Evolutionary conservation across 2,888 invertebrate species (phyloP), one percentile per base, ranked within the genome.

Genomic region (Vannuccia rotundouncinata): DNA sequence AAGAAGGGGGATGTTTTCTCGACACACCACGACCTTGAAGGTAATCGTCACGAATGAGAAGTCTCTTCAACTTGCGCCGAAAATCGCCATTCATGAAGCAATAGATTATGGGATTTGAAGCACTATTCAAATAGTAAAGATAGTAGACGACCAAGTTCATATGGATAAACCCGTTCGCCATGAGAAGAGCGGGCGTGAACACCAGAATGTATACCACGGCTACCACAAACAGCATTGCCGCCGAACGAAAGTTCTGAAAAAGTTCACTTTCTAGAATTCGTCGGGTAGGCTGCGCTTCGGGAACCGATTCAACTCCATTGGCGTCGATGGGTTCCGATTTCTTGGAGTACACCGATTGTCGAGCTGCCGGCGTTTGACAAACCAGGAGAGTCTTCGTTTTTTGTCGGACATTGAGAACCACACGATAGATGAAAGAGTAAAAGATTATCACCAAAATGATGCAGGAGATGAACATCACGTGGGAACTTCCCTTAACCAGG

Each of bases 31-130:
- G 66, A n/a, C 66, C 66, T 66, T 66, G 66, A 13, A 13, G 66
- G 25, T 66, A 66, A 22, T 66, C 22, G 22, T 66, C 25, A n/a
- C 78, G 59, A 28, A 27, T 1, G n/a, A 78, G 28, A 1, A 78
- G 60, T 60, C 29, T 59, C 1, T 30, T 66, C 27, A 78, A 60
- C 13, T 78, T 60, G 10, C 78, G 1, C 10, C 78, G 59, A 59
- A 78, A 78, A 60, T 78, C 66, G 59, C 60, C 29, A 45, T 78
- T 78, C 78, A 78, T 78, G 22, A 78, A 78, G 59, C 78, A 78
- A 25, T 78, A 78, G 1, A 78, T 60, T 1, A 78, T 66, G 10
- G 78, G 78, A 28, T 78, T 78, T 0, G 78, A 59, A 25, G 78
- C 78, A 60, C 66, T 78, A 60, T 78, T 78, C 28, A 78, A 29